phyloP scores from a whole-genome alignment of 2,797 vertebrate genomes.

The Helicolenus hilgendorfi region DNA sequence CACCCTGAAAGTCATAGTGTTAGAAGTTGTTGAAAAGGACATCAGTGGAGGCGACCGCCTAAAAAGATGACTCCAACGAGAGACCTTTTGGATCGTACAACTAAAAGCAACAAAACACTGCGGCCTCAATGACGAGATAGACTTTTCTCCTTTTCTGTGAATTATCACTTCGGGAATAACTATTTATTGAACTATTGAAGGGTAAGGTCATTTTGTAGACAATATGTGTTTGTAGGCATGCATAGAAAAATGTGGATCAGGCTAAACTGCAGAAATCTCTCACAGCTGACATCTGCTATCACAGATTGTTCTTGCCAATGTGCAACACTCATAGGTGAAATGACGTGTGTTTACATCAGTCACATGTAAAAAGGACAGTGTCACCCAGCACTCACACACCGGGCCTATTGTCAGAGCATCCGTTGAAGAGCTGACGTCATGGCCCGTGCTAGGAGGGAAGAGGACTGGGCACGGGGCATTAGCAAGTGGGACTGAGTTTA shows the following conservation, averaged over 20 bases:
- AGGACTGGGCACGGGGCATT: slow-evolving; percentile 39
- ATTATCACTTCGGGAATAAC: too few species aligned
- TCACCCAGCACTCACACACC: slow-evolving; percentile 67
- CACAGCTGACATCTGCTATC: background rate
- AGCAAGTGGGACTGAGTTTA: slow-evolving; percentile 10
- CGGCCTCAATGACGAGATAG: too few species aligned
- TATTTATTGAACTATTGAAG: too few species aligned
- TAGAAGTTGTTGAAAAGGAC: too few species aligned
- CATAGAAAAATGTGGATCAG: too few species aligned
- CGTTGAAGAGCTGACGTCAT: slow-evolving; percentile 71
- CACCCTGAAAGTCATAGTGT: too few species aligned
- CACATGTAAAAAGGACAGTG: slow-evolving; percentile 33
- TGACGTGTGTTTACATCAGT: slow-evolving; percentile 41
- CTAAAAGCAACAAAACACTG: too few species aligned
- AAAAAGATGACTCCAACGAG: too few species aligned
- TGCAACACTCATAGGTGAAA: background rate
- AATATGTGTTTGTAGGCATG: too few species aligned
- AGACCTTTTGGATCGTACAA: too few species aligned
- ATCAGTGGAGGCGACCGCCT: too few species aligned
- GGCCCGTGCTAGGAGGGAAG: slow-evolving; percentile 81
- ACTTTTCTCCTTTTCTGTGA: too few species aligned
- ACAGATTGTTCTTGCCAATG: background rate
- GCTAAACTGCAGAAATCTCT: background rate
- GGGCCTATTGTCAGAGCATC: slow-evolving; percentile 71
- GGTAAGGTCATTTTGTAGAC: fast-evolving